phyloP scores from a whole-genome alignment of 2,797 vertebrate species.

The Miichthys miiuy region DNA sequence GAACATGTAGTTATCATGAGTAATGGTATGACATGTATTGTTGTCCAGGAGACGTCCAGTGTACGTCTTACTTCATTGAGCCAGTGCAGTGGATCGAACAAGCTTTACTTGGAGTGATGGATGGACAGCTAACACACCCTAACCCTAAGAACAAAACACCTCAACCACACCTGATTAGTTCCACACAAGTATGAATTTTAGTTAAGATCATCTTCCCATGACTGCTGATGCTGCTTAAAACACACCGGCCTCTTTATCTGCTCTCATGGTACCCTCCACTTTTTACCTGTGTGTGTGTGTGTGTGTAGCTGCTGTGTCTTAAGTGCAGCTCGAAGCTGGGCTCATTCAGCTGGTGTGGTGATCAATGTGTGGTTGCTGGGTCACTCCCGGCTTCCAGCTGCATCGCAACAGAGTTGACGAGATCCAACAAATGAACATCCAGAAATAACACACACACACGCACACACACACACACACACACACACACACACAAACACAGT shows the following conservation, averaged over 20 bases:
- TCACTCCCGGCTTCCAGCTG: conserved; percentile 95
- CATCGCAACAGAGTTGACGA: conserved; percentile 95
- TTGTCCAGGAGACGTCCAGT: conserved; percentile 75
- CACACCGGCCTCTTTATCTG: background rate
- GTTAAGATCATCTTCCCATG: background rate
- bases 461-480: background rate
- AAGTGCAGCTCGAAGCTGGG: conserved; percentile 93
- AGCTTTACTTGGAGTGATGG: conserved; percentile 90
- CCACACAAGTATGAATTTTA: background rate
- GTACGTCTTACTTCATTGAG: conserved; percentile 95
- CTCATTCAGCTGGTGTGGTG: conserved; percentile 95
- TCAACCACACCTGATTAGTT: too few species aligned
- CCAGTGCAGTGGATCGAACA: conserved; percentile 97
- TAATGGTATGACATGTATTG: background rate
- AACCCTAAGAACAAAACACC: background rate
- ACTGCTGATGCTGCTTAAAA: background rate
- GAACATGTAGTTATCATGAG: background rate
- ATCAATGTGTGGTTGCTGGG: conserved; percentile 96
- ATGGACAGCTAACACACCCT: conserved; percentile 89
- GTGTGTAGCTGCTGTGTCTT: conserved; percentile 92
- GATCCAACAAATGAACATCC: conserved; percentile 79
- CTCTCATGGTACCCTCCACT: background rate
- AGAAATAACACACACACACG: conserved; percentile 41
- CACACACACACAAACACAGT: too few species aligned
- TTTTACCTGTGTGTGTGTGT: conserved; percentile 26